A percentile compares a stretch with the other conserved stretches of the same genome.
phyloP scores from a whole-genome alignment of 2,888 invertebrate genomes.

The Ophion ventricosus region DNA sequence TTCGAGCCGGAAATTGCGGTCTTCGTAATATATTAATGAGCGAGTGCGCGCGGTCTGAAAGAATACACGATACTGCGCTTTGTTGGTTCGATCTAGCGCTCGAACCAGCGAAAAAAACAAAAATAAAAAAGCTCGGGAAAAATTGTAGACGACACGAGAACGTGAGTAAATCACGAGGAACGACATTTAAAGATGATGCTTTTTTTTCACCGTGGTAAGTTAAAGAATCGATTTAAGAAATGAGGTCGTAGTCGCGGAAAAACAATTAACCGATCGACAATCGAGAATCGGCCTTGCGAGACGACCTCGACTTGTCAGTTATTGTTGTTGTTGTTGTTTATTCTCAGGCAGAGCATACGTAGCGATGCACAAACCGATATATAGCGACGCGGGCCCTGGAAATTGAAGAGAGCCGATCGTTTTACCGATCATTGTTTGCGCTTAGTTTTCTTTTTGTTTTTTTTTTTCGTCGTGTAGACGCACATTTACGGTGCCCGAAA shows the following conservation, averaged over 20 bases:
- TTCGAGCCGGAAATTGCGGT: conserved; percentile 52
- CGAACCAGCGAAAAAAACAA: too few species aligned
- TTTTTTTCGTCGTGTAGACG: too few species aligned
- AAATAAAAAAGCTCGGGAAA: neutral
- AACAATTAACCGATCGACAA: conserved; percentile 5
- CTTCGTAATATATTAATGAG: conserved; percentile 42
- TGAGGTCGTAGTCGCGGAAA: neutral
- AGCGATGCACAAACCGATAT: neutral
- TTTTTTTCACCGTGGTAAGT: neutral
- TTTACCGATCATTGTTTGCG: too few species aligned
- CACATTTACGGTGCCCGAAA: too few species aligned
- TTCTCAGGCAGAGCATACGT: neutral
- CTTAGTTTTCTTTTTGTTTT: too few species aligned
- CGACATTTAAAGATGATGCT: neutral
- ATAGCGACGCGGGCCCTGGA: too few species aligned
- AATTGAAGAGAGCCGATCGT: too few species aligned
- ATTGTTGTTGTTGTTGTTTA: neutral
- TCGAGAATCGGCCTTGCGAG: neutral
- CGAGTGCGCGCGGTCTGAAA: neutral
- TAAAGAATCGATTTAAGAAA: neutral
- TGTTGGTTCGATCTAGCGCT: neutral
- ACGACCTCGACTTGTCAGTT: neutral
- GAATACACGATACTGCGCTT: neutral
- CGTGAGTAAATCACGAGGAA: neutral
- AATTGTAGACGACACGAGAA: neutral